These are phyloP conservation scores for Trichogramma dendrolimi DNA, from an alignment of 2,888 invertebrate genomes.

Conservation along the genomic window DNA sequence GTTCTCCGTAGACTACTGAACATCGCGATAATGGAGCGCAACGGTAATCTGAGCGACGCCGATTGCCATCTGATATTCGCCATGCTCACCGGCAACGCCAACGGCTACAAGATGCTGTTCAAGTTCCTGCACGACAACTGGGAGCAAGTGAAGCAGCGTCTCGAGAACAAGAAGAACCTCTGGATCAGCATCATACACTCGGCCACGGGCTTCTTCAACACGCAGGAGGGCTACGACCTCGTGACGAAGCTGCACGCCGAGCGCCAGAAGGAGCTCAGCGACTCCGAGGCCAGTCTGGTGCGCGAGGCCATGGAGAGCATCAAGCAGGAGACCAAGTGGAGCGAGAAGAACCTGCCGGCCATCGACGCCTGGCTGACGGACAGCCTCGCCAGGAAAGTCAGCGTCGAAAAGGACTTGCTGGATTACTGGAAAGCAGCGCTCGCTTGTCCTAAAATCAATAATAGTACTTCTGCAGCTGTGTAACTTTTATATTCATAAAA, in stretches of 20 bases:
- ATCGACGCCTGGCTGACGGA: constrained; percentile 70
- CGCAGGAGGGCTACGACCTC: constrained; percentile 68
- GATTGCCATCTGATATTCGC: constrained; percentile 72
- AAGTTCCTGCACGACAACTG: constrained; percentile 70
- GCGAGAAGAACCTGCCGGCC: constrained; percentile 68
- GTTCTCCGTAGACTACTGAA: constrained; percentile 56
- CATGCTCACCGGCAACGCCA: constrained; percentile 68
- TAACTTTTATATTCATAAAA: too few species aligned
- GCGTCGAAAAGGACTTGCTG: constrained; percentile 7
- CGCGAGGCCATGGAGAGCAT: constrained; percentile 70
- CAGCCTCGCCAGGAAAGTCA: constrained; percentile 48
- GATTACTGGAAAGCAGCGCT: constrained; percentile 22
- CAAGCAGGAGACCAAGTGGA: constrained; percentile 73
- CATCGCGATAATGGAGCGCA: constrained; percentile 65
- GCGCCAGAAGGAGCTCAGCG: constrained; percentile 66
- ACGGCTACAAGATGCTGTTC: constrained; percentile 69
- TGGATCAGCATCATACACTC: constrained; percentile 74
- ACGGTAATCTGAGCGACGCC: constrained; percentile 71
- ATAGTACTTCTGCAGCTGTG: too few species aligned
- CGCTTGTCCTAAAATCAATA: constrained; percentile 11
- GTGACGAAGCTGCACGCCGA: constrained; percentile 64
- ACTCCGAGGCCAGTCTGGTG: constrained; percentile 66
- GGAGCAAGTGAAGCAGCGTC: constrained; percentile 64
- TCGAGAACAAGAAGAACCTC: constrained; percentile 65
- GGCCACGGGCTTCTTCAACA: constrained; percentile 72